A percentile compares a stretch with the other conserved stretches of the same genome.
Evolutionary conservation across 2,797 vertebrate species (phyloP).

Genomic region (Aldrovandia affinis): DNA sequence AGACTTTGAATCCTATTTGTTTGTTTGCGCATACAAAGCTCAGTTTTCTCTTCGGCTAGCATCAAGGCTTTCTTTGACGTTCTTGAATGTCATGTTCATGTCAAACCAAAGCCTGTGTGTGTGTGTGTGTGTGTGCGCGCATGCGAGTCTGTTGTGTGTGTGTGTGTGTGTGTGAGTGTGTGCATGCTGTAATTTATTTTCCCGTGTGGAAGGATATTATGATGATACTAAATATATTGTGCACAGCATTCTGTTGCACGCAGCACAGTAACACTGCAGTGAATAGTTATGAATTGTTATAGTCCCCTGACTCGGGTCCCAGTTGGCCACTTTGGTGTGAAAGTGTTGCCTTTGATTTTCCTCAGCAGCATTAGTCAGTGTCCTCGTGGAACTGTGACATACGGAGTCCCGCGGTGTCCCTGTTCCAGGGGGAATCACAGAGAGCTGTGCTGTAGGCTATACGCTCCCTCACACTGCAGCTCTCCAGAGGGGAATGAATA

Average conservation of each 20-base stretch:
- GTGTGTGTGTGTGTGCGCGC: not conserved
- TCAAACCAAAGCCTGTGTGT: not conserved
- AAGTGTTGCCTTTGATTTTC: not conserved
- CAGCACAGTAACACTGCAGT: not conserved
- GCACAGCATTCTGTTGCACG: not conserved
- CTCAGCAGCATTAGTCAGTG: not conserved
- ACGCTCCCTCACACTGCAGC: not conserved
- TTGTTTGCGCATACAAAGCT: not conserved
- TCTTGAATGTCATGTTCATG: not conserved
- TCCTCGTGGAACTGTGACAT: not conserved
- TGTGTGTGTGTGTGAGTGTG: not conserved
- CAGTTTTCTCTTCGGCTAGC: not conserved
- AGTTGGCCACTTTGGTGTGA: not conserved
- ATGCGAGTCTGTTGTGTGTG: not conserved
- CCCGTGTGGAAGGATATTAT: not conserved
- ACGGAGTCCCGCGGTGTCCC: not conserved
- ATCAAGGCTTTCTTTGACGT: not conserved
- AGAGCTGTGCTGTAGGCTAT: not conserved
- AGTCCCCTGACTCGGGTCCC: not conserved
- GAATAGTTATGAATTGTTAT: not conserved
- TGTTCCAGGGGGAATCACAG: not conserved
- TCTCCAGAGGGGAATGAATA: slow-evolving; percentile 2
- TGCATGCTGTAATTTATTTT: not conserved
- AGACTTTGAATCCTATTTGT: not conserved
- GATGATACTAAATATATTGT: not conserved